Percentiles rank a stretch among this genome's conserved stretches.
Conservation (phyloP, 2,113 vertebrate genomes). For the Romanogobio albipinnatus region DNA sequence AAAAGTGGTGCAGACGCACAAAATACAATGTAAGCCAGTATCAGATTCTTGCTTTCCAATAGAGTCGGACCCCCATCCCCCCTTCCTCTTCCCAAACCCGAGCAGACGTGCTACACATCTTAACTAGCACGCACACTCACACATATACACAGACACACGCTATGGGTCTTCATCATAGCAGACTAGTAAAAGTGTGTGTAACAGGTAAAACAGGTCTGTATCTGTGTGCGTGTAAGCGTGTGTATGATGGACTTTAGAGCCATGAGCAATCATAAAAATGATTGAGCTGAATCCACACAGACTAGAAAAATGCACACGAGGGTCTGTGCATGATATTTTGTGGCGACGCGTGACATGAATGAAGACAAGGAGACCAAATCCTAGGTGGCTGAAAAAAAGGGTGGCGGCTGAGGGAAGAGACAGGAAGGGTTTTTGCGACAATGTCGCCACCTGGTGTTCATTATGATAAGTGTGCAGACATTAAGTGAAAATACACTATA, state of each 20-base stretch:
- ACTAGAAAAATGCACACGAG: not conserved
- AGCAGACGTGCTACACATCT: conserved; percentile 40
- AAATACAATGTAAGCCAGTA: conserved; percentile 29
- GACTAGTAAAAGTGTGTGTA: not conserved
- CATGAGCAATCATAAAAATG: not conserved
- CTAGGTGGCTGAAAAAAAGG: conserved; percentile 48
- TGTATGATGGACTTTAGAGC: not conserved
- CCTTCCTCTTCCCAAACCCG: conserved; percentile 23
- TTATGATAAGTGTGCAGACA: not conserved
- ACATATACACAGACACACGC: not conserved
- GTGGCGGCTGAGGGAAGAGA: conserved; percentile 43
- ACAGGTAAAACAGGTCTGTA: not conserved
- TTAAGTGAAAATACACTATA: not conserved
- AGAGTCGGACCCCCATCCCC: conserved; percentile 30
- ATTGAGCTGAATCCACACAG: not conserved
- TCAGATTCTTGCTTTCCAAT: conserved; percentile 21
- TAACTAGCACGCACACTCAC: not conserved
- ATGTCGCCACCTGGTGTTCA: conserved; percentile 48
- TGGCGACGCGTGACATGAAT: conserved; percentile 57
- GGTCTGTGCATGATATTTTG: conserved; percentile 44
- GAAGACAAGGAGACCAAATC: conserved; percentile 42
- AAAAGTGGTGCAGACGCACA: conserved; percentile 45
- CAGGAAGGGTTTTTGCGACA: conserved; percentile 4
- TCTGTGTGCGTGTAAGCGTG: not conserved
- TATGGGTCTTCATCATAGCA: conserved; percentile 12